phyloP scores from a whole-genome alignment of 2,797 vertebrate genomes.

The Crypturellus tataupa region DNA sequence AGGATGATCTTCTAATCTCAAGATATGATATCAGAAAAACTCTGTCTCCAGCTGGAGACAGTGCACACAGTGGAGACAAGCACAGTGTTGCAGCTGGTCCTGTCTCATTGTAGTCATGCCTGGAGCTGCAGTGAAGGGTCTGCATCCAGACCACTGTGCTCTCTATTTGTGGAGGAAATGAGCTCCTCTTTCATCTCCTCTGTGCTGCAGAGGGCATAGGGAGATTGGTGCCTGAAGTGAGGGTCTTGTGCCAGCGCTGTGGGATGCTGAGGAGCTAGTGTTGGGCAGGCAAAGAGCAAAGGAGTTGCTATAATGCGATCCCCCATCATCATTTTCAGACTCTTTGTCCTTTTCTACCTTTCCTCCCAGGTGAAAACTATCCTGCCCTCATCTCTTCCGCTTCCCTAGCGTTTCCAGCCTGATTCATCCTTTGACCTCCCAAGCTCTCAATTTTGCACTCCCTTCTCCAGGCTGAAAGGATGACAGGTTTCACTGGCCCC shows the following conservation, averaged over 20 bases:
- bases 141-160: not conserved
- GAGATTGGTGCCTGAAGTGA: not conserved
- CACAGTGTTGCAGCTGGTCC: not conserved
- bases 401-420: constrained; percentile 29
- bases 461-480: not conserved
- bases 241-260: not conserved
- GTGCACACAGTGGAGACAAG: not conserved
- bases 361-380: not conserved
- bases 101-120: fast-evolving
- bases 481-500: not conserved
- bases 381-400: not conserved
- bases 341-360: not conserved
- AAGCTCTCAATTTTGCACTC: not conserved
- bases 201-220: not conserved
- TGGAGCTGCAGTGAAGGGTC: fast-evolving
- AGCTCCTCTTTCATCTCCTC: not conserved
- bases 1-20: not conserved
- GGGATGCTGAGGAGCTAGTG: not conserved
- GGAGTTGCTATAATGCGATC: not conserved
- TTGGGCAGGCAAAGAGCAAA: not conserved
- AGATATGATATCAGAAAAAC: not conserved
- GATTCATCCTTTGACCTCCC: not conserved
- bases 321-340: not conserved
- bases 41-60: not conserved
- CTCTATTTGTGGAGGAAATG: not conserved